Conservation (phyloP, 2,888 invertebrate genomes). For the Phortica okadai region DNA sequence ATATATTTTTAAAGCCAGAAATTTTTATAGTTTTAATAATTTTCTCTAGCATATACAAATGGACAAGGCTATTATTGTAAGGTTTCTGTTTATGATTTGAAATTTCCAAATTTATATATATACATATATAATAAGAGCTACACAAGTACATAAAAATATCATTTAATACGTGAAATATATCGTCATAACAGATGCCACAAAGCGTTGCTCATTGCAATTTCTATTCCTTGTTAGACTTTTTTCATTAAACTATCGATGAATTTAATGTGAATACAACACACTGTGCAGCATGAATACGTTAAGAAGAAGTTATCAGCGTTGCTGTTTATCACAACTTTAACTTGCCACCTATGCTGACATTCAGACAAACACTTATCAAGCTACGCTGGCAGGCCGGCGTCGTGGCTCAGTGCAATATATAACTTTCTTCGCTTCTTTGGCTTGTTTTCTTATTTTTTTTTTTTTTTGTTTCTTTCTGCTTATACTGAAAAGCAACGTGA, state of each 20-base stretch:
- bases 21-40: no score
- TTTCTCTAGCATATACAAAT: no score
- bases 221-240: no score
- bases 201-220: no score
- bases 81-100: no score
- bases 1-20: no score
- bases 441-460: not conserved
- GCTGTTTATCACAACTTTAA: conserved; percentile 12
- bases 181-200: no score
- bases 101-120: no score
- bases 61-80: no score
- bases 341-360: not conserved
- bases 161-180: no score
- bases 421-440: conserved; percentile 5
- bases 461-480: not conserved
- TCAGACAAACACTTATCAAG: not conserved
- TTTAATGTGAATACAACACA: not conserved
- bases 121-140: no score
- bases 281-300: not conserved
- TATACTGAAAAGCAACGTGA: not conserved
- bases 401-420: not conserved
- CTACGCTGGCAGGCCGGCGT: not conserved
- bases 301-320: conserved; percentile 6
- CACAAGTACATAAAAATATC: no score
- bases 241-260: not conserved